Percentiles rank a stretch among this genome's conserved stretches.
Conservation (phyloP, 2,797 vertebrate species). For the Sitta carolinensis region DNA sequence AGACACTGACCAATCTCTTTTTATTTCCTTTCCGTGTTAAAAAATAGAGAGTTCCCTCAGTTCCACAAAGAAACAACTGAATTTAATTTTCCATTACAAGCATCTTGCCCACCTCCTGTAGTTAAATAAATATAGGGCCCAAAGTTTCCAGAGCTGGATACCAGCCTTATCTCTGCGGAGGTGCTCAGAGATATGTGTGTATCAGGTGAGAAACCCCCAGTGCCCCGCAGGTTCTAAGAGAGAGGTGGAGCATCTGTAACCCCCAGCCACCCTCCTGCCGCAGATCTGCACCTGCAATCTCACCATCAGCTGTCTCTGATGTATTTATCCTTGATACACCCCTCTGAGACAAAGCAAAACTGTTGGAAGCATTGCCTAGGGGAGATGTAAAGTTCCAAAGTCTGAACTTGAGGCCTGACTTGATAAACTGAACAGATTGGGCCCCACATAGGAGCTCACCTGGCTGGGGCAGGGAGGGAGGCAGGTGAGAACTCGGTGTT, state of each 20-base stretch:
- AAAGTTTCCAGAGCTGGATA: neutral
- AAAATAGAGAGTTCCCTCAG: neutral
- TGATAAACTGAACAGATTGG: accelerated
- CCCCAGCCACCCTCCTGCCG: neutral
- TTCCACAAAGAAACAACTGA: neutral
- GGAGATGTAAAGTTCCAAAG: neutral
- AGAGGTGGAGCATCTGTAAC: neutral
- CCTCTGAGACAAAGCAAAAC: neutral
- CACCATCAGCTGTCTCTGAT: neutral
- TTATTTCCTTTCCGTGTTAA: neutral
- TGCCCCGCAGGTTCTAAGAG: accelerated
- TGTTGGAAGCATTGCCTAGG: neutral
- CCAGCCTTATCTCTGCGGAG: neutral
- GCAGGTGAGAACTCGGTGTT: neutral
- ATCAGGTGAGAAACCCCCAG: neutral
- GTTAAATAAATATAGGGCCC: neutral
- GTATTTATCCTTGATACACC: neutral
- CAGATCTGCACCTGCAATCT: neutral
- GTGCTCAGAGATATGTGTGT: neutral
- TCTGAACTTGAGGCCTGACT: neutral
- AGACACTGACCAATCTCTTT: neutral
- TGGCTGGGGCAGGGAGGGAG: neutral
- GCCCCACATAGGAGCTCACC: neutral
- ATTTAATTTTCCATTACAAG: neutral
- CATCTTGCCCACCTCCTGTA: neutral